Base-by-base conservation (phyloP, 2,113 vertebrate species). In the Phalacrocorax aristotelis region DNA sequence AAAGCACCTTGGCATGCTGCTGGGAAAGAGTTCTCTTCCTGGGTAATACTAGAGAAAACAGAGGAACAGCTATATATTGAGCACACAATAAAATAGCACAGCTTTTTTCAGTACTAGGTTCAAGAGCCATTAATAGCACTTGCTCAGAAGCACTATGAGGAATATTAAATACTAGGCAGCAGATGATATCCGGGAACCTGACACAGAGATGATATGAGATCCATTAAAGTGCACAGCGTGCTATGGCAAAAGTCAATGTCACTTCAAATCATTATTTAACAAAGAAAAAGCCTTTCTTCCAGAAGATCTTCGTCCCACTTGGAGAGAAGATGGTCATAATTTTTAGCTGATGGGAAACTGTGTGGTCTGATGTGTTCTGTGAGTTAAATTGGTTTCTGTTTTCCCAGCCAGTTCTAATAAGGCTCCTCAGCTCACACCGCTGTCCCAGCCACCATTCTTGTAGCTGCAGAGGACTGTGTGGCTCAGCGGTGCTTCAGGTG, bases 361-460 rank as follows among this genome's bases (percentile, higher is more conserved):
- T 0, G 32, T 36, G 38, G 23, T 32, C 29, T 26, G 49, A 7
- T 46, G 19, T 34, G 52, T 55, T 57, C 55, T 57, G 16, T 26
- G 49, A 25, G 36, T 44, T 55, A 21, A 51, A 32, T 46, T 44
- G 78, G 36, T 93, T 87, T 58, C 58, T 66, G 15, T 42, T 29
- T 75, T 29, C 69, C 69, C 83, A 87, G 30, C 6, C 60, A 27
- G 54, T 51, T 61, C 18, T 25, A 23, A 23, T 13, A 6, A 19
- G 27, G 57, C 52, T 83, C 44, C 36, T 54, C 15, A 5, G 30
- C 18, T 84, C 66, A 19, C 69, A 16, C 60, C 4, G 0, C 46
- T 36, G 36, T 30, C 60, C 88, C 76, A n/a, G 64, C 18, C 60
- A 10, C 34, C 0, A 0, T 5, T n/a, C 51, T 3, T 5, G 23